A percentile compares a stretch with the other conserved stretches of the same genome.
phyloP scores from a whole-genome alignment of 2,888 invertebrate genomes.

The Melieria omissa region DNA sequence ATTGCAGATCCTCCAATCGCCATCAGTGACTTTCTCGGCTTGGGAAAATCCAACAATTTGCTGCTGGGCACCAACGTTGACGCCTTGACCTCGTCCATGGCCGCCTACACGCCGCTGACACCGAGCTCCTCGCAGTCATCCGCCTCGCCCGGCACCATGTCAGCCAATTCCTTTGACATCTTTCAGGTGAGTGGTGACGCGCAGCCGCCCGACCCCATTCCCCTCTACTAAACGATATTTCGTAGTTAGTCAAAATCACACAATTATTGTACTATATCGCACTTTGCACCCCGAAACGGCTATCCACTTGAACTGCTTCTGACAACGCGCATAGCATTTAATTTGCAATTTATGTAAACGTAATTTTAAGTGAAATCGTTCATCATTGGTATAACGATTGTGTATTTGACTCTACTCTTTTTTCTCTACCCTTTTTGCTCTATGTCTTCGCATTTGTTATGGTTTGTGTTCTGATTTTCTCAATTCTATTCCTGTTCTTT shows the following conservation, averaged over 20 bases:
- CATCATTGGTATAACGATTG: too few relatives aligned
- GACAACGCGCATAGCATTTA: neutral
- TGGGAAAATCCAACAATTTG: constrained; percentile 48
- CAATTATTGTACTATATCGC: constrained; percentile 11
- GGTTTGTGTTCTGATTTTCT: constrained; percentile 11
- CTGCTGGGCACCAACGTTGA: constrained; percentile 32
- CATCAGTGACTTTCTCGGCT: constrained; percentile 61
- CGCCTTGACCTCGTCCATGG: constrained; percentile 42
- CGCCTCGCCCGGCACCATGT: constrained; percentile 59
- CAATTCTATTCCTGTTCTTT: constrained; percentile 16
- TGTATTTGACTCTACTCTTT: neutral
- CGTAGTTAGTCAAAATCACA: neutral
- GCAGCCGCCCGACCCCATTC: too few relatives aligned
- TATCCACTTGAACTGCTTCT: neutral
- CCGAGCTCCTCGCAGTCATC: constrained; percentile 65
- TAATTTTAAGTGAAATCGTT: too few relatives aligned
- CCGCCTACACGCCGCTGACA: constrained; percentile 60
- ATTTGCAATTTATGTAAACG: neutral
- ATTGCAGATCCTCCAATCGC: constrained; percentile 60
- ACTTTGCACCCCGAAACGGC: constrained; percentile 19
- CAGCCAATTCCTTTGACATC: constrained; percentile 60
- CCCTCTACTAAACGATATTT: neutral
- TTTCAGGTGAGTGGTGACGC: constrained; percentile 59
- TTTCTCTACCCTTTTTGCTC: constrained; percentile 10
- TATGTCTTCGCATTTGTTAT: constrained; percentile 5